A percentile compares a stretch with the other conserved stretches of the same genome.
phyloP scores from a whole-genome alignment of 2,113 vertebrate genomes.

The Himantopus leucocephalus region DNA sequence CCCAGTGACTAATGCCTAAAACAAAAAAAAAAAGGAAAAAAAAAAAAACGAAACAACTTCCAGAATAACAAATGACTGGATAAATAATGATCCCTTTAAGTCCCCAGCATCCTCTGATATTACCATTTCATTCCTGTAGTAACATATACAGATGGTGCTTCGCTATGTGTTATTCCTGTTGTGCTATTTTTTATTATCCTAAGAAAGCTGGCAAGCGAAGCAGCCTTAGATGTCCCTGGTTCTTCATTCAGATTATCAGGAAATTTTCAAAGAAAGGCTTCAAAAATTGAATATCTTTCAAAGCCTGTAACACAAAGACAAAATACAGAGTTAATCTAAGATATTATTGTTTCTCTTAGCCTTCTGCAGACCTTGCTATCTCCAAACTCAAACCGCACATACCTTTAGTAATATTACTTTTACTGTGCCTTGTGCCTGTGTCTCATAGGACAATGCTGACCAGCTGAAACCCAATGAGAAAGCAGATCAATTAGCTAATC shows the following conservation, averaged over 20 bases:
- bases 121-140: not conserved
- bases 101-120: not conserved
- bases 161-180: not conserved
- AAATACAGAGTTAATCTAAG: not conserved
- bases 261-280: not conserved
- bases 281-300: not conserved
- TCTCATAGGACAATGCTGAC: not conserved
- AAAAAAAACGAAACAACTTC: not conserved
- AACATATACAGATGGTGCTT: not conserved
- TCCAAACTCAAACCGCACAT: not conserved
- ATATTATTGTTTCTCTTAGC: not conserved
- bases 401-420: not conserved
- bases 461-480: not conserved
- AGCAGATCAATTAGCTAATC: not conserved
- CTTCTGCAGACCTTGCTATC: not conserved
- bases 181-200: not conserved
- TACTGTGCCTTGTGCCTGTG: not conserved
- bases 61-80: not conserved
- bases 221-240: not conserved
- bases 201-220: not conserved
- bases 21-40: not conserved
- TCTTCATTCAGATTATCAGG: not conserved
- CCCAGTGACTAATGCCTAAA: not conserved
- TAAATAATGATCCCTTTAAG: not conserved
- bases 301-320: not conserved